Base-by-base conservation (phyloP, 2,113 vertebrate genomes). In the Sebastes fasciatus region DNA sequence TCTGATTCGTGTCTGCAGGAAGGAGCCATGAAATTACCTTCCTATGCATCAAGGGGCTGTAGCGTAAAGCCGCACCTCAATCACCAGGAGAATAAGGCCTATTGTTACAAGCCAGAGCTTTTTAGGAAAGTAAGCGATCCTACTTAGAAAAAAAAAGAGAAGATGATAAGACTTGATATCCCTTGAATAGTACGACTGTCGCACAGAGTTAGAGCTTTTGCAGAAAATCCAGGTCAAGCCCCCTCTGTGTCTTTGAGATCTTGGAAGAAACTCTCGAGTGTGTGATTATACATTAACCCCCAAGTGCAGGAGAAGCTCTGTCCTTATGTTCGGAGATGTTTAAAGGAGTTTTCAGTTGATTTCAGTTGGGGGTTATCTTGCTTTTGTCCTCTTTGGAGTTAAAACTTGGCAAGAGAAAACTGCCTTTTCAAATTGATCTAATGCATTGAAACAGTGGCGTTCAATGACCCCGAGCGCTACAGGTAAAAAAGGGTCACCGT, bases 21-120 rank as follows among this genome's bases (percentile, higher is more conserved):
- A 89, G 90, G 81, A 93, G 91, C 91, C 88, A 92, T 94, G 90
- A 93, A 94, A 93, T 94, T 89, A 93, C 91, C 90, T 93, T 88
- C 85, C 78, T 81, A 74, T 90, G 88, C 87, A 90, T 93, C 86
- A 60, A 52, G 89, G 34, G 85, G 54, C 77, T 76, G 62, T 66
- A 66, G 85, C 84, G 68, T 89, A 89, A 92, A 94, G 79, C 87
- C n/a, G 74, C 85, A 86, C 88, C 86, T 90, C 77, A 90, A 86
- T 93, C 87, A 86, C 80, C 65, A 23, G 54, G 87, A 90, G 92
- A 93, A 88, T 91, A 86, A 92, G 79, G 77, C 82, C 82, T 79
- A 88, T 90, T 91, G 85, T 92, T 88, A 79, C 74, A 78, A 87
- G 74, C 74, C 46, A 12, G 73, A 79, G 87, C 87, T 89, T 84